A percentile compares a stretch with the other conserved stretches of the same genome.
These are phyloP conservation scores for Parnassius glacialis DNA, from an alignment of 2,888 invertebrate species.

Conservation along the genomic window DNA sequence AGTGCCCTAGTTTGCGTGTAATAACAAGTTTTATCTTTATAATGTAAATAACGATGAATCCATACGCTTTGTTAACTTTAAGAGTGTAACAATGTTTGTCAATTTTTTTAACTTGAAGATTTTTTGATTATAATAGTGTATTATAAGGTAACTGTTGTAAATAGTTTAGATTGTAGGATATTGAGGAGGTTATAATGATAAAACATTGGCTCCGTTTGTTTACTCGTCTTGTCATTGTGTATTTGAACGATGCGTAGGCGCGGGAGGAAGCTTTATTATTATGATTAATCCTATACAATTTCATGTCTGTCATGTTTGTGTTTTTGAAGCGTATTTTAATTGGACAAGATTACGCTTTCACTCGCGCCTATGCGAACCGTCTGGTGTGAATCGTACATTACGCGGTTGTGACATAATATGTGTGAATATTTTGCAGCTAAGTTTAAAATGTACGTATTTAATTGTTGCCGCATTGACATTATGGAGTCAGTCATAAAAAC, in stretches of 20 bases:
- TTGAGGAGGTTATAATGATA: slow-evolving; percentile 65
- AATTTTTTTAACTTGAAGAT: slow-evolving; percentile 70
- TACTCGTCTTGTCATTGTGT: no score
- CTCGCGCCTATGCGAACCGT: background rate
- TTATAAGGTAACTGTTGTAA: slow-evolving; percentile 55
- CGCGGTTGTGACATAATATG: slow-evolving; percentile 54
- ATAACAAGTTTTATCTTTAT: slow-evolving; percentile 61
- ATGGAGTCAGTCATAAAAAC: no score
- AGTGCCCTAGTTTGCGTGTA: slow-evolving; percentile 72
- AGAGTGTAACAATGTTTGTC: slow-evolving; percentile 77
- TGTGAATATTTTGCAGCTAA: slow-evolving; percentile 30
- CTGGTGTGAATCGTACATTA: background rate
- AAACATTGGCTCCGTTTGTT: background rate
- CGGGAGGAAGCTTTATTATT: no score
- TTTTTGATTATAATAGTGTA: slow-evolving; percentile 49
- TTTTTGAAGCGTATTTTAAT: no score
- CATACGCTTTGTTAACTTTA: slow-evolving; percentile 79
- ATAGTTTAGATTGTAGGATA: slow-evolving; percentile 58
- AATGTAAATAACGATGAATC: slow-evolving; percentile 77
- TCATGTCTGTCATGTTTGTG: no score
- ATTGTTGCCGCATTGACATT: no score
- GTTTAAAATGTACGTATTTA: background rate
- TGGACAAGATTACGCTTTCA: background rate
- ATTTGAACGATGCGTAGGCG: no score
- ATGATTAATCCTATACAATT: no score